Conservation (phyloP, 1,140 invertebrate species). For the Drosophila pseudoananassae region DNA sequence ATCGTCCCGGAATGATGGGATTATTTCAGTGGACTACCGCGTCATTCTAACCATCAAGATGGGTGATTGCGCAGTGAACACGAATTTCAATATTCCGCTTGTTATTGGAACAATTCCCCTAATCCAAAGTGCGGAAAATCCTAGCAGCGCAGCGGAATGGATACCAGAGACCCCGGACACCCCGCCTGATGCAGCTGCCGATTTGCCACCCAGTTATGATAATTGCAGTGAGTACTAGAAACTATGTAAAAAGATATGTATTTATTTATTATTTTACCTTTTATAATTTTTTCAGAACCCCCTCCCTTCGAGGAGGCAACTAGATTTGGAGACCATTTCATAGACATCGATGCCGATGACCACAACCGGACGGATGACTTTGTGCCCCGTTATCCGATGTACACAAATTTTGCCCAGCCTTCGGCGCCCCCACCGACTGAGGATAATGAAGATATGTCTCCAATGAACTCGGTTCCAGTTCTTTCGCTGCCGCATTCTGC, state of each 20-base stretch:
- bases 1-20: constrained; percentile 80
- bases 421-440: constrained; percentile 48
- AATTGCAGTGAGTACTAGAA: constrained; percentile 54
- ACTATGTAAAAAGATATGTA: not conserved
- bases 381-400: constrained; percentile 75
- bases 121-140: constrained; percentile 59
- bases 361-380: constrained; percentile 70
- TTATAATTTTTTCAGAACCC: constrained; percentile 46
- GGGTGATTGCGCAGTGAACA: constrained; percentile 52
- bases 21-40: constrained; percentile 53
- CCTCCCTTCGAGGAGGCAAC: constrained; percentile 75
- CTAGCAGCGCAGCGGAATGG: constrained; percentile 41
- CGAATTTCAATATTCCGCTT: constrained; percentile 61
- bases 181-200: constrained; percentile 53
- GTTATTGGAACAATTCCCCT: constrained; percentile 69
- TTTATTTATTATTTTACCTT: not conserved
- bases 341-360: constrained; percentile 68
- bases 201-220: constrained; percentile 69
- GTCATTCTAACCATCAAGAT: constrained; percentile 55
- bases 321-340: constrained; percentile 51
- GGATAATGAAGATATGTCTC: not conserved
- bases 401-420: constrained; percentile 66
- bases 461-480: not conserved
- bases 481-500: constrained; percentile 22
- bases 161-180: constrained; percentile 71